Evolutionary conservation across 2,113 vertebrate genomes (phyloP).

Genomic region (Peromyscus polionotus): DNA sequence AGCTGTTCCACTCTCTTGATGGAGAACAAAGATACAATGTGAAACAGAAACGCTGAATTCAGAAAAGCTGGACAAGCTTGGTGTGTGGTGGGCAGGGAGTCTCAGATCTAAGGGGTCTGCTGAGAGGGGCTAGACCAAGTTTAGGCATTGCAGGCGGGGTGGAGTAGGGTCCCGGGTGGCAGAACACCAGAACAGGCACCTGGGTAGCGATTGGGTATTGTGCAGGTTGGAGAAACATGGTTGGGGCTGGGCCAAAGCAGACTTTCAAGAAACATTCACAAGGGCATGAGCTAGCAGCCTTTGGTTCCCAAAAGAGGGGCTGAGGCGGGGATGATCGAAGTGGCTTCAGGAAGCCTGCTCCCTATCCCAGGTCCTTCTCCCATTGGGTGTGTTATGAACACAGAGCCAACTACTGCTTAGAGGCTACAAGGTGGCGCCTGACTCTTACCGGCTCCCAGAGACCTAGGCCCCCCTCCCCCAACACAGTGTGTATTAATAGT

Average conservation of each 20-base stretch:
- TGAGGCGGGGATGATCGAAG: not conserved
- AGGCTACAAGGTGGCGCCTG: not conserved
- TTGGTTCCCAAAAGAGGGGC: not conserved
- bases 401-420: not conserved
- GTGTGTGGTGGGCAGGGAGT: no score
- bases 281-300: not conserved
- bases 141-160: not conserved
- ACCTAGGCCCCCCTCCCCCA: not conserved
- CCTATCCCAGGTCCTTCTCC: not conserved
- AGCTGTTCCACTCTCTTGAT: not conserved
- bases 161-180: not conserved
- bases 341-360: not conserved
- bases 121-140: not conserved
- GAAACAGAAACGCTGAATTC: not conserved
- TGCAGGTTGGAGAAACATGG: not conserved
- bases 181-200: not conserved
- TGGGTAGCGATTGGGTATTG: no score
- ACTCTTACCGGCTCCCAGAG: not conserved
- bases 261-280: not conserved
- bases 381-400: not conserved
- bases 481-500: not conserved
- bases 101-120: not conserved
- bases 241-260: not conserved
- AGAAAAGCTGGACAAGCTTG: not conserved
- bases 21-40: not conserved